Evolutionary conservation across 2,888 invertebrate species (phyloP).

Genomic region (Athripsodes cinereus): DNA sequence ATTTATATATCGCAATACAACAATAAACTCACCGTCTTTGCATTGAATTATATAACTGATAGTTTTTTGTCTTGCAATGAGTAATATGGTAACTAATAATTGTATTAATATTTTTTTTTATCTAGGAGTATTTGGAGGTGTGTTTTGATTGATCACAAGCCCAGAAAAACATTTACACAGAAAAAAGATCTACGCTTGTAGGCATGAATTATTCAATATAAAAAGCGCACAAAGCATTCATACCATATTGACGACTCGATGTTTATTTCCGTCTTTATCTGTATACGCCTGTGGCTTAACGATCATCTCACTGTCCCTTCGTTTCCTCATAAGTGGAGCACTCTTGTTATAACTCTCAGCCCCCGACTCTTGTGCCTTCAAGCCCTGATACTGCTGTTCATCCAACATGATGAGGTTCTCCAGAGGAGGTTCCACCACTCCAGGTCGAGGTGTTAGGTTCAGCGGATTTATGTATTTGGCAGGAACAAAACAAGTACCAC

Average conservation of each 20-base stretch:
- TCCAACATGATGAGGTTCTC: slow-evolving; percentile 47
- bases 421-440: slow-evolving; percentile 41
- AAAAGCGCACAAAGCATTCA: too few relatives aligned
- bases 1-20: too few relatives aligned
- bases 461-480: slow-evolving; percentile 60
- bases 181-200: too few relatives aligned
- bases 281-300: slow-evolving; percentile 65
- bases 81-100: too few relatives aligned
- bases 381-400: slow-evolving; percentile 28
- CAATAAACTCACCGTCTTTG: too few relatives aligned
- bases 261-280: slow-evolving; percentile 62
- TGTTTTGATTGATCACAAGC: too few relatives aligned
- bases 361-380: slow-evolving; percentile 28
- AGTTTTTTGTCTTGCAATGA: too few relatives aligned
- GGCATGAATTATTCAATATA: too few relatives aligned
- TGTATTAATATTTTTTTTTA: too few relatives aligned
- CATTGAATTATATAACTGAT: too few relatives aligned
- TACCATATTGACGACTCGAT: slow-evolving; percentile 72
- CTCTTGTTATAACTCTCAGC: slow-evolving; percentile 32
- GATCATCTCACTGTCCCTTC: slow-evolving; percentile 61
- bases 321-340: slow-evolving; percentile 38
- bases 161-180: too few relatives aligned
- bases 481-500: slow-evolving; percentile 59
- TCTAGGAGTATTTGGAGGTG: too few relatives aligned
- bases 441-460: slow-evolving; percentile 46